Evolutionary conservation across 2,113 vertebrate species (phyloP), one percentile per base, ranked within the genome.

Genomic region (Cololabis saira): DNA sequence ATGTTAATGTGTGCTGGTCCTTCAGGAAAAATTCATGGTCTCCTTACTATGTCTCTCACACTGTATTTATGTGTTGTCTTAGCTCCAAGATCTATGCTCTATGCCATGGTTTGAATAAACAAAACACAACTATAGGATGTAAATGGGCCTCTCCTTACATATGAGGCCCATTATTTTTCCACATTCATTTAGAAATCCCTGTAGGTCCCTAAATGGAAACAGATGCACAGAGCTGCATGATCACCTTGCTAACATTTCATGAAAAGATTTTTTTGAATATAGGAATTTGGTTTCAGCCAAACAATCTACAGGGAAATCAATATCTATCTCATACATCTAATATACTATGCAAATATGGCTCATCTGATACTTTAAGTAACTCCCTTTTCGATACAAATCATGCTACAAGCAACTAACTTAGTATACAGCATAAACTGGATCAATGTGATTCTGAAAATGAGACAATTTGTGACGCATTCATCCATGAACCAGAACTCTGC

Each of bases 121-220:
- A 73, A 65, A 67, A 62, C 47, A 61, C 78, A 55, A 61, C 84
- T 83, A 63, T 49, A 51, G 75, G 70, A 84, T 79, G 71, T 81
- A 80, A 86, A 79, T 75, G 76, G 67, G 60, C 66, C 75, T 67
- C 78, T 68, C 48, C 44, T 22, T 74, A 67, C 81, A 80, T 73
- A 62, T 66, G 77, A 88, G 77, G 61, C 30, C 78, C 56, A 79
- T 85, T 81, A 76, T 48, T 64, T 22, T 59, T 73, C 59, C 76
- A 71, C 63, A 74, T 65, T 71, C 71, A 57, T 81, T 83, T 78
- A 74, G n/a, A 78, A 85, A 78, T 80, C 74, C 54, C 80, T 42
- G 66, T 61, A 70, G 81, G 73, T 66, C 66, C 33, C 56, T 76
- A 74, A 89, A 72, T 80, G 56, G 76, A 88, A 91, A 84, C 90